Evolutionary conservation across 2,797 vertebrate species (phyloP), one percentile per base, ranked within the genome.

Genomic region (Sarcoramphus papa): DNA sequence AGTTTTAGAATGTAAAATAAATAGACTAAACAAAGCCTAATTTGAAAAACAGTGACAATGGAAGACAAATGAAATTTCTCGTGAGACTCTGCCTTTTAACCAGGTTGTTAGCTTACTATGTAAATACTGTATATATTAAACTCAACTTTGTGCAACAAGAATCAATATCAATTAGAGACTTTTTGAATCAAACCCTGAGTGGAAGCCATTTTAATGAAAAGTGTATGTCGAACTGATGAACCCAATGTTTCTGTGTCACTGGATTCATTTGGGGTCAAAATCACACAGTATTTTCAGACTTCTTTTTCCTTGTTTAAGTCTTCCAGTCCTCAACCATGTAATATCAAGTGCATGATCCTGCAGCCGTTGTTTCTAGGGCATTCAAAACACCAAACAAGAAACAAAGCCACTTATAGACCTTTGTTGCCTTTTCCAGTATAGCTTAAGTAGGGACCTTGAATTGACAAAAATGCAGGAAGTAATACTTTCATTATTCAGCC

Each of bases 401-500:
- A 96, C 2, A 8, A 90, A 93, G 85, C 60, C 75, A 92, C 43
- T 93, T 96, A 84, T 80, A 96, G 76, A 85, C 92, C 50, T 92
- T 78, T 53, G 84, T 7, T 92, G 88, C 75, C 90, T 97, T 97
- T 97, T 96, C 70, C 91, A 92, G 59, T 74, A 95, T 16, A 95
- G 70, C 65, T 87, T 94, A 96, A 97, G 90, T 43, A 95, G 84
- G n/a, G 94, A 94, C 73, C 75, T 27, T 93, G 92, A 96, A 97
- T 88, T 76, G 78, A 97, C 90, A 95, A 88, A 96, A 97, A 96
- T 21, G 77, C 63, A 90, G 85, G 76, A 96, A 91, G 95, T 75
- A 97, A 97, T 95, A 94, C 72, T 95, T 97, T 93, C 88, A 97
- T 97, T 98, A 97, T 91, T 90, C 93, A 95, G 28, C 50, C 78